Conservation (phyloP, 92 coral and sea anemone species). For the Anthopleura xanthogrammica region DNA sequence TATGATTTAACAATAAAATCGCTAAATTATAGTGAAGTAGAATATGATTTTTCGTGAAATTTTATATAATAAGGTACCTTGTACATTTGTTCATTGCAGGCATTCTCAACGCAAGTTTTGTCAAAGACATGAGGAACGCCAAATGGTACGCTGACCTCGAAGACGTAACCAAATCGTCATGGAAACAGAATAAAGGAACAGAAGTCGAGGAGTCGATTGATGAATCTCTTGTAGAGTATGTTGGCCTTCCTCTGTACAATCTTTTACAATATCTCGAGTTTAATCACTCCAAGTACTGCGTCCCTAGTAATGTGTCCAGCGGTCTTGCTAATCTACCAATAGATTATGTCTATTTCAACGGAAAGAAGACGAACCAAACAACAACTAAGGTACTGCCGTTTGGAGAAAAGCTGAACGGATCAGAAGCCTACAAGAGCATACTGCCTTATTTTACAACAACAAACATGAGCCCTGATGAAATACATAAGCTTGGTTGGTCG, state of each 20-base stretch:
- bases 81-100: slow-evolving; percentile 2
- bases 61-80: not conserved
- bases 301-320: slow-evolving; percentile 88
- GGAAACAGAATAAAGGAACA: slow-evolving; percentile 50
- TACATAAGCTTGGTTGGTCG: slow-evolving; percentile 59
- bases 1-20: no score
- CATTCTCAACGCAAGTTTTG: slow-evolving; percentile 38
- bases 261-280: slow-evolving; percentile 65
- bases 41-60: not conserved
- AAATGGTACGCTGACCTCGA: slow-evolving; percentile 47
- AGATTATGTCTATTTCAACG: slow-evolving; percentile 67
- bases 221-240: slow-evolving; percentile 62
- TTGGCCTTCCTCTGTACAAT: slow-evolving; percentile 77
- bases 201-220: slow-evolving; percentile 54
- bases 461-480: slow-evolving; percentile 67
- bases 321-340: slow-evolving; percentile 90
- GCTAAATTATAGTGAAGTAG: no score
- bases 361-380: slow-evolving; percentile 48
- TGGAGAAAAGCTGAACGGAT: slow-evolving; percentile 73
- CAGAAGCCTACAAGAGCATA: slow-evolving; percentile 78
- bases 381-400: slow-evolving; percentile 74
- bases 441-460: slow-evolving; percentile 88
- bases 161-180: slow-evolving; percentile 42
- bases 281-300: slow-evolving; percentile 81
- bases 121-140: slow-evolving; percentile 56